These are phyloP conservation scores for Bhutanitis thaidina DNA, from an alignment of 2,888 invertebrate species.

Conservation along the genomic window DNA sequence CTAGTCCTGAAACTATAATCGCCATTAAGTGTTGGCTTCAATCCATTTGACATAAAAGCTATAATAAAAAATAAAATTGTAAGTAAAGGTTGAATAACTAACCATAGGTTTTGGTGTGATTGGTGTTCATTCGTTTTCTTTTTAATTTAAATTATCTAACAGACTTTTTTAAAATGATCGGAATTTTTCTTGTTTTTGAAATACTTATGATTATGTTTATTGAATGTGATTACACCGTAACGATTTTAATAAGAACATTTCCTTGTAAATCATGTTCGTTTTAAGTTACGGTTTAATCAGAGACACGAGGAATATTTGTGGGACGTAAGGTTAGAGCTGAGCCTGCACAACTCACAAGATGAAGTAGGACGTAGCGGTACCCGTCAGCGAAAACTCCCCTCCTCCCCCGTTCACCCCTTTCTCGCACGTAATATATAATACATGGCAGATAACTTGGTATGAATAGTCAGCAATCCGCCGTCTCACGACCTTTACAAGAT, in stretches of 20 bases:
- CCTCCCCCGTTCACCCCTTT: conserved; percentile 30
- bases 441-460: conserved; percentile 22
- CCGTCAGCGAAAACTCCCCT: conserved; percentile 42
- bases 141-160: too few relatives aligned
- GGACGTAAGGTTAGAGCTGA: conserved; percentile 36
- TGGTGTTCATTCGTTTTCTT: too few relatives aligned
- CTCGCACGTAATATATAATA: conserved; percentile 35
- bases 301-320: conserved; percentile 36
- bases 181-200: too few relatives aligned
- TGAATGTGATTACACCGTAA: too few relatives aligned
- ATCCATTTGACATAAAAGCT: conserved; percentile 54
- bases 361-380: conserved; percentile 33
- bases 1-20: conserved; percentile 23
- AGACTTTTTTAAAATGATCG: too few relatives aligned
- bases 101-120: too few relatives aligned
- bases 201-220: too few relatives aligned
- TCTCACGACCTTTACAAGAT: conserved; percentile 13
- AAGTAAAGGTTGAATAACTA: too few relatives aligned
- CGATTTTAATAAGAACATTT: too few relatives aligned
- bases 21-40: conserved; percentile 54
- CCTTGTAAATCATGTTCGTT: conserved; percentile 3
- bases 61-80: conserved; percentile 17
- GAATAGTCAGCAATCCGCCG: conserved; percentile 22
- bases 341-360: conserved; percentile 38
- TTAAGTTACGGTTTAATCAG: conserved; percentile 37